Conservation (phyloP, 2,888 invertebrate species). For the Zeuzera pyrina region DNA sequence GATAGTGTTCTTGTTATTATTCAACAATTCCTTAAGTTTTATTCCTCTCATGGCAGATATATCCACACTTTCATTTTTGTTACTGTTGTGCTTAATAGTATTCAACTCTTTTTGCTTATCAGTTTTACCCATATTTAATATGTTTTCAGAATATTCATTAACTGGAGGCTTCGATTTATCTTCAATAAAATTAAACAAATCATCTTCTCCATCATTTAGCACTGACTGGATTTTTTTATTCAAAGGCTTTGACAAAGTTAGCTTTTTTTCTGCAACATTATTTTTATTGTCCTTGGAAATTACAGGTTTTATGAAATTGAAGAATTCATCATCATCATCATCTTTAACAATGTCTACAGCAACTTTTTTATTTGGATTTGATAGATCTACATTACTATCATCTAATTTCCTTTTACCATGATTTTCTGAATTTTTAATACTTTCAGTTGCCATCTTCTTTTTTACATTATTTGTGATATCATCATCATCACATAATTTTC, state of each 20-base stretch:
- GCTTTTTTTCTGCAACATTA: conserved; percentile 26
- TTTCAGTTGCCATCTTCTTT: conserved; percentile 39
- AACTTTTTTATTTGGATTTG: conserved; percentile 40
- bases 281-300: conserved; percentile 17
- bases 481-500: conserved; percentile 39
- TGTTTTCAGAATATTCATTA: conserved; percentile 12
- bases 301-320: conserved; percentile 41
- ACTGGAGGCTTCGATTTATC: conserved; percentile 18
- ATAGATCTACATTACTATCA: conserved; percentile 18
- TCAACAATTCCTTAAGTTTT: conserved; percentile 48
- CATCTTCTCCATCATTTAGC: conserved; percentile 36
- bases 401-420: conserved; percentile 34
- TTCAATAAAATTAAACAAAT: conserved; percentile 56
- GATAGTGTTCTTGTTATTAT: conserved; percentile 23
- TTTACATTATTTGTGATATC: conserved; percentile 26
- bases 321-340: conserved; percentile 39
- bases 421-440: conserved; percentile 18
- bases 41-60: conserved; percentile 43
- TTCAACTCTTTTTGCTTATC: conserved; percentile 3
- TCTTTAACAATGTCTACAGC: conserved; percentile 23
- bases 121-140: conserved; percentile 6
- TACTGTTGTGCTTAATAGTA: conserved; percentile 6
- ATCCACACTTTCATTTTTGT: conserved; percentile 21
- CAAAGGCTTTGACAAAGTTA: conserved; percentile 44
- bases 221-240: conserved; percentile 44